Evolutionary conservation across 2,113 vertebrate genomes (phyloP).

Genomic region (Antechinus stuartii): DNA sequence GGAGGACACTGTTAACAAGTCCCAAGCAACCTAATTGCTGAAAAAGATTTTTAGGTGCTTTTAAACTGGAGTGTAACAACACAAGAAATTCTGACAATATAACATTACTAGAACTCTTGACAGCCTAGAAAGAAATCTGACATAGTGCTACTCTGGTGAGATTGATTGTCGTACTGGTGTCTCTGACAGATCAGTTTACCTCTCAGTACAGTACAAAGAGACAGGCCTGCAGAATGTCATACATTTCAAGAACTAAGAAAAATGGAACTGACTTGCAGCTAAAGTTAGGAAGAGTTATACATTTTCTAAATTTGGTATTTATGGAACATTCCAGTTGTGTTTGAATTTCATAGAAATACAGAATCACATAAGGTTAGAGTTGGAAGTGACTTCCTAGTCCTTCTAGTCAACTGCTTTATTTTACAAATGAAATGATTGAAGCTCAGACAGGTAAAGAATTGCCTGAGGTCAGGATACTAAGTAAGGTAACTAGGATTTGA

Average conservation of each 20-base stretch:
- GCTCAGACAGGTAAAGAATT: too few species aligned
- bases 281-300: slow-evolving; percentile 2
- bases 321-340: slow-evolving; percentile 8
- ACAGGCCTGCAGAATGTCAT: slow-evolving; percentile 52
- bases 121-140: slow-evolving; percentile 54
- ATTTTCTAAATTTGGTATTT: neutral
- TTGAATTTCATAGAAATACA: slow-evolving; percentile 43
- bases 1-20: slow-evolving; percentile 48
- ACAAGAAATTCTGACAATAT: slow-evolving; percentile 18
- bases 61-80: slow-evolving; percentile 50
- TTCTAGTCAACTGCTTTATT: too few species aligned
- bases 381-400: too few species aligned
- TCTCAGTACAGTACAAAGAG: slow-evolving; percentile 37
- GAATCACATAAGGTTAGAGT: too few species aligned
- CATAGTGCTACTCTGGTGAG: slow-evolving; percentile 59
- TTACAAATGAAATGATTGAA: too few species aligned
- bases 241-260: slow-evolving; percentile 49
- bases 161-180: slow-evolving; percentile 49
- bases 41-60: slow-evolving; percentile 59
- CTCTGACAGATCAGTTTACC: slow-evolving; percentile 66
- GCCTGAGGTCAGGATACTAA: too few species aligned
- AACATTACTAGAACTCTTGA: slow-evolving; percentile 26
- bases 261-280: neutral
- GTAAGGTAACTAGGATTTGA: too few species aligned
- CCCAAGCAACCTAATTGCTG: slow-evolving; percentile 61